A percentile compares a stretch with the other conserved stretches of the same genome.
Evolutionary conservation across 2,113 vertebrate genomes (phyloP).

Genomic region (Pelmatolapia mariae): DNA sequence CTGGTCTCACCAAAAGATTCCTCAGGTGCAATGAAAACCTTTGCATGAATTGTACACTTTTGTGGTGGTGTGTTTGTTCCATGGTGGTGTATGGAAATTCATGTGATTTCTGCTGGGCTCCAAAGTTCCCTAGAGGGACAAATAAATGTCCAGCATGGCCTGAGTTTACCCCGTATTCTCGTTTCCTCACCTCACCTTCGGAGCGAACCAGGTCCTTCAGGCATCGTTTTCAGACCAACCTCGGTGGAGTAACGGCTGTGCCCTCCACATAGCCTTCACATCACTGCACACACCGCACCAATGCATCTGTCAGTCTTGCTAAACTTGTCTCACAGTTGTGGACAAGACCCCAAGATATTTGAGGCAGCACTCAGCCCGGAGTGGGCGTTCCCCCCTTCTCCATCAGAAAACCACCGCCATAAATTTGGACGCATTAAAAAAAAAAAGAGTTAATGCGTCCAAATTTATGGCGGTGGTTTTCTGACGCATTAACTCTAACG

Average conservation of each 20-base stretch:
- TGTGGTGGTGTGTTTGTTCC: neutral
- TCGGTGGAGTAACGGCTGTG: neutral
- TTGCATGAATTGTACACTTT: neutral
- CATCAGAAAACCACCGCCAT: neutral
- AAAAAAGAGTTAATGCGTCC: too few relatives aligned
- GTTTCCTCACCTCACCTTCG: neutral
- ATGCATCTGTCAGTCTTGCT: neutral
- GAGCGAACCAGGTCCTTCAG: fast-evolving
- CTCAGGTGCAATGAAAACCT: neutral
- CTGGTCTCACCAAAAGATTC: neutral
- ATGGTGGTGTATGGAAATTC: neutral
- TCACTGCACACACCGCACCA: neutral
- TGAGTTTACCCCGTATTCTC: neutral
- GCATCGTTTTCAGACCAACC: neutral
- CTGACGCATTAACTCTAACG: neutral
- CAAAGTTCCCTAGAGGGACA: neutral
- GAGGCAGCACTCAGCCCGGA: neutral
- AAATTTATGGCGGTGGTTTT: too few relatives aligned
- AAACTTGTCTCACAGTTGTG: neutral
- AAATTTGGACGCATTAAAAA: neutral
- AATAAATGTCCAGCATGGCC: neutral
- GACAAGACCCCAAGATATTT: neutral
- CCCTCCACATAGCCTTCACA: neutral
- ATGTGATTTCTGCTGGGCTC: neutral
- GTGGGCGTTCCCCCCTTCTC: neutral